phyloP scores from a whole-genome alignment of 2,797 vertebrate genomes.

The Falco peregrinus region DNA sequence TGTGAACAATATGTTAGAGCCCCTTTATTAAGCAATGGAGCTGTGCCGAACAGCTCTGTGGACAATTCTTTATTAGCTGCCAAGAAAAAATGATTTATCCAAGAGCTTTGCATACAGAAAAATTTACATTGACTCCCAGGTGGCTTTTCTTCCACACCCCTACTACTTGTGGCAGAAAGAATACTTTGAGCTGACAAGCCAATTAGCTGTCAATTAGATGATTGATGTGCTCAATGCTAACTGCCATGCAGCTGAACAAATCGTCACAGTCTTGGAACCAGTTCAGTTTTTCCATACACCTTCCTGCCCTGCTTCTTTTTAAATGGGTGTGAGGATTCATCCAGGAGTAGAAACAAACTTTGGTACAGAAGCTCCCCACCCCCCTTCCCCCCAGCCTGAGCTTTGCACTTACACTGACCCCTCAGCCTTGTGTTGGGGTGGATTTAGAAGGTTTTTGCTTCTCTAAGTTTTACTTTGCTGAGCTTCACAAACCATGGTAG shows the following conservation, averaged over 20 bases:
- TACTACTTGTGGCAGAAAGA: not conserved
- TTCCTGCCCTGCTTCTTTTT: not conserved
- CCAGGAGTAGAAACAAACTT: not conserved
- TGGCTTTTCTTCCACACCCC: not conserved
- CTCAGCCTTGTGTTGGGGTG: not conserved
- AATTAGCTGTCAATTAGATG: slow-evolving; percentile 4
- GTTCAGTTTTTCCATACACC: not conserved
- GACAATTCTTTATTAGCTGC: not conserved
- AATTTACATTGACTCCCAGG: not conserved
- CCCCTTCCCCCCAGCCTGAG: too few relatives aligned
- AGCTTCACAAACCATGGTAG: not conserved
- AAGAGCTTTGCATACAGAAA: not conserved
- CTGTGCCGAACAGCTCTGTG: not conserved
- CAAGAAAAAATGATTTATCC: slow-evolving; percentile 3
- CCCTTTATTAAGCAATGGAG: not conserved
- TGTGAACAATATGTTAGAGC: not conserved
- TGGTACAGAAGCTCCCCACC: rapidly evolving
- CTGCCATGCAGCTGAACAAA: not conserved
- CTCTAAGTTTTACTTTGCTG: not conserved
- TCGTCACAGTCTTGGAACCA: not conserved
- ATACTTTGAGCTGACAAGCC: not conserved
- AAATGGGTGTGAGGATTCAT: not conserved
- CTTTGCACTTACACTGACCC: not conserved
- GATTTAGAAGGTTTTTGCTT: not conserved
- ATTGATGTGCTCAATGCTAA: not conserved